Evolutionary conservation across 35 echinoderm and acorn worm genomes (phyloP).

Genomic region (Acanthaster planci): DNA sequence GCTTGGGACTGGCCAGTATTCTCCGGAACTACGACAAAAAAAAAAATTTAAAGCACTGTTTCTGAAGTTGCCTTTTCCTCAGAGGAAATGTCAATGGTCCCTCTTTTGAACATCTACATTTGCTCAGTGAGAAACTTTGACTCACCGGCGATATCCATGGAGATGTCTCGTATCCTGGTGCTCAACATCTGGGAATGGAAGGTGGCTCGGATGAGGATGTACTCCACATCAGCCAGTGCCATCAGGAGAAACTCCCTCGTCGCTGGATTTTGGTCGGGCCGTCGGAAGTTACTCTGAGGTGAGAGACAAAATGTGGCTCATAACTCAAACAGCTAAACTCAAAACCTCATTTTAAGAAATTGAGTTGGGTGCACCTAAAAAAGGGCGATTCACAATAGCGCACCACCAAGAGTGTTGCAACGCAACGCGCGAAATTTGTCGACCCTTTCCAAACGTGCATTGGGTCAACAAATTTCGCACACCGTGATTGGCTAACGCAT

Average conservation of each 20-base stretch:
- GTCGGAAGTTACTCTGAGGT: conserved; percentile 66
- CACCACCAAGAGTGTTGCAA: too few species aligned
- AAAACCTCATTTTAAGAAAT: too few species aligned
- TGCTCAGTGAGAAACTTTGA: neutral
- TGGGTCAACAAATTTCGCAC: too few species aligned
- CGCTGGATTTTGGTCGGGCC: conserved; percentile 61
- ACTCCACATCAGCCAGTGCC: conserved; percentile 73
- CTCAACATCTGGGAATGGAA: conserved; percentile 69
- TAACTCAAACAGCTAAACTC: neutral
- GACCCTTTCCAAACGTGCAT: too few species aligned
- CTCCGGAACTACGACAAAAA: conserved; percentile 53
- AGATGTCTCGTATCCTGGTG: conserved; percentile 64
- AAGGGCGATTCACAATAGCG: too few species aligned
- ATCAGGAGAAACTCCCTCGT: conserved; percentile 88
- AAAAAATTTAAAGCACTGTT: neutral
- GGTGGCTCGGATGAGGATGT: conserved; percentile 84
- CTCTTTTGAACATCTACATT: neutral
- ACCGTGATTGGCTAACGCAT: too few species aligned
- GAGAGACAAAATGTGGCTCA: neutral
- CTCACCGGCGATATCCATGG: conserved; percentile 82
- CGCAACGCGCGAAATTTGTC: too few species aligned
- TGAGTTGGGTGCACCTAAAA: too few species aligned
- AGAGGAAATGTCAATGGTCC: too few species aligned
- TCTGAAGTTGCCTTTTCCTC: too few species aligned
- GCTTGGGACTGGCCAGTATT: conserved; percentile 56